Percentiles rank a stretch among this genome's conserved stretches.
phyloP scores from a whole-genome alignment of 2,113 vertebrate species.

The Hydrochoerus hydrochaeris region DNA sequence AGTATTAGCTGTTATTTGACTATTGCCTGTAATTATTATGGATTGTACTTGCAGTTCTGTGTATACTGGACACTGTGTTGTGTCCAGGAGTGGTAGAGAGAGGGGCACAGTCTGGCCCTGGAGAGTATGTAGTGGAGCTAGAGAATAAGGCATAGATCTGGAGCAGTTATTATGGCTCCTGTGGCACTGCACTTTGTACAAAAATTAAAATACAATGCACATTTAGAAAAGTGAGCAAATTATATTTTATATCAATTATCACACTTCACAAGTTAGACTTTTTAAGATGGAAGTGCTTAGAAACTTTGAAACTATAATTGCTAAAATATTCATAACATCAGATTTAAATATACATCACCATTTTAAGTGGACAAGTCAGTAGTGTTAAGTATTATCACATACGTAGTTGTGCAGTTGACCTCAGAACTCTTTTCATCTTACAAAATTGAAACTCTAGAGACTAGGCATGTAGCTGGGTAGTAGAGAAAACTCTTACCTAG shows the following conservation, averaged over 20 bases:
- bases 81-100: background rate
- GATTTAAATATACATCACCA: background rate
- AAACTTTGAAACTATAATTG: background rate
- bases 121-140: background rate
- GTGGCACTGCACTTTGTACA: background rate
- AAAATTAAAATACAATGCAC: background rate
- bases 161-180: fast-evolving
- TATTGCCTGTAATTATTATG: background rate
- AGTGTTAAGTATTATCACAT: background rate
- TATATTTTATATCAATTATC: slow-evolving; percentile 19
- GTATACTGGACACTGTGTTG: background rate
- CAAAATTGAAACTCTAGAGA: background rate
- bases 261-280: background rate
- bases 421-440: background rate
- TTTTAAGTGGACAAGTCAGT: background rate
- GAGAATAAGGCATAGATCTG: fast-evolving
- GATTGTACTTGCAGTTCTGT: background rate
- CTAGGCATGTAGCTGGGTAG: background rate
- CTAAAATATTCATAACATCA: background rate
- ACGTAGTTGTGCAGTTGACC: background rate
- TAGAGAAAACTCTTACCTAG: background rate
- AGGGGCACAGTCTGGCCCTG: background rate
- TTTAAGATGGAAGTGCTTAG: background rate
- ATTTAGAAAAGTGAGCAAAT: background rate
- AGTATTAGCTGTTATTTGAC: background rate